Evolutionary conservation across 2,888 invertebrate species (phyloP).

Genomic region (Andrena marginata): DNA sequence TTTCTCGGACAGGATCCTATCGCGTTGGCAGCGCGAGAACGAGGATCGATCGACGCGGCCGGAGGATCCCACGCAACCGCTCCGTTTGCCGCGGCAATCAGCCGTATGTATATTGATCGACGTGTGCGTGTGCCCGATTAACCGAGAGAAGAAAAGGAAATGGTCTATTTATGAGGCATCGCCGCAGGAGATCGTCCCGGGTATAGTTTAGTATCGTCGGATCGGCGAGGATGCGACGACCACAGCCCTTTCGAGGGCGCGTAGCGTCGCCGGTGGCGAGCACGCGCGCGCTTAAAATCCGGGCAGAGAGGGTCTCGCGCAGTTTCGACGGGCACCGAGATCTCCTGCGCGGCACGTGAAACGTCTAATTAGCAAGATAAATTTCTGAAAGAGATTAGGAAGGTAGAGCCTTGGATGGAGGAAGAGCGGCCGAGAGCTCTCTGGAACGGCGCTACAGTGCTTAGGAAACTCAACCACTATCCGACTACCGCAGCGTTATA

Average conservation of each 20-base stretch:
- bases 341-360: slow-evolving; percentile 11
- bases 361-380: slow-evolving; percentile 25
- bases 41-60: too few relatives aligned
- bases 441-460: slow-evolving; percentile 79
- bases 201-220: neutral
- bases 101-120: slow-evolving; percentile 18
- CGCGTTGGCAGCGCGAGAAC: slow-evolving; percentile 5
- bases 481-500: slow-evolving; percentile 82
- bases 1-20: slow-evolving; percentile 7
- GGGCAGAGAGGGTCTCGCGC: slow-evolving; percentile 13
- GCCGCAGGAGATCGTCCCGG: slow-evolving; percentile 29
- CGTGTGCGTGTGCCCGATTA: slow-evolving; percentile 9
- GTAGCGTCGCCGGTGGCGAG: neutral
- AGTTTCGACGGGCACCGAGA: neutral
- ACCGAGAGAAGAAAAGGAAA: neutral
- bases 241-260: neutral
- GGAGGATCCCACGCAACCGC: too few relatives aligned
- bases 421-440: slow-evolving; percentile 37
- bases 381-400: slow-evolving; percentile 44
- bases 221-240: neutral
- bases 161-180: slow-evolving; percentile 37
- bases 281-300: neutral
- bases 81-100: neutral
- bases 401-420: slow-evolving; percentile 29
- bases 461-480: slow-evolving; percentile 81